Percentiles rank a stretch among this genome's conserved stretches.
These are phyloP conservation scores for Dioctria rufipes DNA, from an alignment of 2,888 invertebrate genomes.

Conservation along the genomic window DNA sequence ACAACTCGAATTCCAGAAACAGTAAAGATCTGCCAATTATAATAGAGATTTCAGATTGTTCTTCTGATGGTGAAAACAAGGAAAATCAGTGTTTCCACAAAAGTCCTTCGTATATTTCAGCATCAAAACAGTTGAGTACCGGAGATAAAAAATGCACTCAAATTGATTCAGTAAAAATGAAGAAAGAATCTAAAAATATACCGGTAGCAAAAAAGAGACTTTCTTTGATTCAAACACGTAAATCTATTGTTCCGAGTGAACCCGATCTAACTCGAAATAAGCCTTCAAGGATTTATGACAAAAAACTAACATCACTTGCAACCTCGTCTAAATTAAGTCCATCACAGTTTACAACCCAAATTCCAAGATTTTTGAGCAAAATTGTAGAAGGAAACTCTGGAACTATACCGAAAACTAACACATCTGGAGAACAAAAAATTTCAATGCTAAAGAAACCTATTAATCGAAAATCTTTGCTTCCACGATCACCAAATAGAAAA, in stretches of 20 bases:
- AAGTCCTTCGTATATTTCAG: too few relatives aligned
- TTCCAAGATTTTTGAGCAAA: conserved; percentile 2
- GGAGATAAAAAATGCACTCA: neutral
- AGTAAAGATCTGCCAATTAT: too few relatives aligned
- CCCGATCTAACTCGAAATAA: conserved; percentile 7
- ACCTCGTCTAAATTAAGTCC: neutral
- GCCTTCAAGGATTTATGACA: conserved; percentile 17
- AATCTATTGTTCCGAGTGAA: conserved; percentile 1
- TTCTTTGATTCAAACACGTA: neutral
- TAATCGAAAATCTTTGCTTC: neutral
- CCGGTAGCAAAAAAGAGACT: neutral
- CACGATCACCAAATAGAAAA: neutral
- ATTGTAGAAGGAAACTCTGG: too few relatives aligned
- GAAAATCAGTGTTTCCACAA: too few relatives aligned
- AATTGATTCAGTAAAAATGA: neutral
- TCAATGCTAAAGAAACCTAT: neutral
- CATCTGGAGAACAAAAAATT: neutral
- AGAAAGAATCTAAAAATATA: neutral
- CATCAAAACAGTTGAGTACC: neutral
- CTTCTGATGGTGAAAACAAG: too few relatives aligned
- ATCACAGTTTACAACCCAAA: neutral
- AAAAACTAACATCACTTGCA: neutral
- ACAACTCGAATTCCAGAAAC: too few relatives aligned
- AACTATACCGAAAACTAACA: neutral
- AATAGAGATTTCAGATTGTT: too few relatives aligned